Evolutionary conservation across 92 coral and sea anemone species (phyloP).

Genomic region (Heteractis magnifica): DNA sequence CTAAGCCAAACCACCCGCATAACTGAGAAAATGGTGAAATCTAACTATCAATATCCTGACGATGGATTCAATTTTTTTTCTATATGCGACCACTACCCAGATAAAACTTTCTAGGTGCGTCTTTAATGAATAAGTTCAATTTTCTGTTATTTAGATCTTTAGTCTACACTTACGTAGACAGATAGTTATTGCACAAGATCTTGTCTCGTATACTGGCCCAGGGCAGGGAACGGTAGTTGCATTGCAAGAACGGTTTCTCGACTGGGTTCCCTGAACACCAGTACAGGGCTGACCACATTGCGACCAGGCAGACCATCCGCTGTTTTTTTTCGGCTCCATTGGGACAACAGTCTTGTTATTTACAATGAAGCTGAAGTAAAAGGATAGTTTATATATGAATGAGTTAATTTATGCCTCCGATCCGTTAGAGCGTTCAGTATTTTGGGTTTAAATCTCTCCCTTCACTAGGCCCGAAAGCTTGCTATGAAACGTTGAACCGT

Average conservation of each 20-base stretch:
- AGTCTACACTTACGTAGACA: constrained; percentile 32
- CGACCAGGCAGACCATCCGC: constrained; percentile 53
- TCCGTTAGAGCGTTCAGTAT: too few species aligned
- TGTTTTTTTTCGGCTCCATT: constrained; percentile 11
- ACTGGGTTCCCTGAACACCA: constrained; percentile 24
- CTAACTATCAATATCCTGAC: neutral
- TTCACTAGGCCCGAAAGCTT: too few species aligned
- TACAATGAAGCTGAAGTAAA: constrained; percentile 16
- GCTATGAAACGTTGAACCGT: too few species aligned
- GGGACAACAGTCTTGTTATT: constrained; percentile 36
- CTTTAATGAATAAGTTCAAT: neutral
- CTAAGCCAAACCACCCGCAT: too few species aligned
- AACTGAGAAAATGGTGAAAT: too few species aligned
- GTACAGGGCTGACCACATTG: constrained; percentile 47
- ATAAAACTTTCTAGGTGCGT: neutral
- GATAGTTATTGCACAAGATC: constrained; percentile 20
- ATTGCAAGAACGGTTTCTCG: constrained; percentile 25
- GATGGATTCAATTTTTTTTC: too few species aligned
- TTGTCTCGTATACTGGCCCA: constrained; percentile 31
- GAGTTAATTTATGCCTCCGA: too few species aligned
- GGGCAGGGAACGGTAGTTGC: neutral
- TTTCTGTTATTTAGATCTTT: neutral
- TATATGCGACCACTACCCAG: too few species aligned
- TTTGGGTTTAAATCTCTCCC: too few species aligned
- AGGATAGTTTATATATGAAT: too few species aligned